Base-by-base conservation (phyloP, 92 coral and sea anemone species). In the Porites evermanni region DNA sequence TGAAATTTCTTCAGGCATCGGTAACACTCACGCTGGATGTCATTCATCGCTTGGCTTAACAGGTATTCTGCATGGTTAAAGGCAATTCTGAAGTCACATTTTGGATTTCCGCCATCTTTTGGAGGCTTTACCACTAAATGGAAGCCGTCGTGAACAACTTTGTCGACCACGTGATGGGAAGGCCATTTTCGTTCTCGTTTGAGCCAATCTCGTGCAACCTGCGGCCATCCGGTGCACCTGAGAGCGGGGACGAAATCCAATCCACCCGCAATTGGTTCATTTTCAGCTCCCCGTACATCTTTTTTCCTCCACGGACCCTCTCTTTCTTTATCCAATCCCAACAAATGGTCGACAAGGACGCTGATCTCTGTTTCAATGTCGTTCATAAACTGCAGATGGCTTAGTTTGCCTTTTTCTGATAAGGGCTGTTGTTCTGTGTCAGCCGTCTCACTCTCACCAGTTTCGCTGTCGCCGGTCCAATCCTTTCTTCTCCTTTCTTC, bases 121-220 rank as follows among this genome's bases (percentile, higher is more conserved):
- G 94, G 92, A 24, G 82, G 60, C 76, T 93, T 93, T 47, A 89
- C 94, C 4, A 93, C 96, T 0, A 93, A 29, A 58, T 93, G 93
- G 74, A 88, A 93, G 67, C 13, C 83, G 78, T 75, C 83, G 8
- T 53, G 53, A 19, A 53, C 10, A 64, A 94, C 81, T 63, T 72
- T 88, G 51, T 88, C 64, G 29, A 94, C 69, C 44, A 79, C 84
- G 10, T 83, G 76, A 16, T 64, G 74, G 32, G 81, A 72, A 50
- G 97, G 97, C 97, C 97, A 94, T 67, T 73, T 56, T 24, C 97
- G 94, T 20, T 50, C 87, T 20, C 97, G 91, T 80, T 66, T 74
- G 19, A 77, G 14, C 97, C 97, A 94, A 64, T 85, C 79, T 23
- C 61, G 38, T 29, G 97, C 93, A 59, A 78, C 81, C 12, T 23